Percentiles rank a stretch among this genome's conserved stretches.
Conservation (phyloP, 2,797 vertebrate species). For the Takifugu ocellatus region DNA sequence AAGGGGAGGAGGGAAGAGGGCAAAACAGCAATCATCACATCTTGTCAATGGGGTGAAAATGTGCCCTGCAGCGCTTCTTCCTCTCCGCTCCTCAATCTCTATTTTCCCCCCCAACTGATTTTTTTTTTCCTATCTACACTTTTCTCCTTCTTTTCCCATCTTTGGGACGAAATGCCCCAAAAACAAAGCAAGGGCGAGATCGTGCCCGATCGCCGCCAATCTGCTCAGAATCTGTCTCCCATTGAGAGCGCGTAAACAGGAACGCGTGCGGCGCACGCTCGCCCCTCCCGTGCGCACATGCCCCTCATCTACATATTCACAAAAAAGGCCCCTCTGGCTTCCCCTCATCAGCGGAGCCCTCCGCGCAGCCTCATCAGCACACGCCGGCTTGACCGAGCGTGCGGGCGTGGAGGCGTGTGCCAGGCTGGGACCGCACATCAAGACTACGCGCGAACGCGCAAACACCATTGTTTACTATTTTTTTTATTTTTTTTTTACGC, state of each 20-base stretch:
- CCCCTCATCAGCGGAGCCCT: constrained; percentile 77
- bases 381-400: constrained; percentile 62
- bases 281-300: constrained; percentile 78
- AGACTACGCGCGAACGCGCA: constrained; percentile 46
- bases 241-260: constrained; percentile 82
- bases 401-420: constrained; percentile 61
- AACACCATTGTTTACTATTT: constrained; percentile 46
- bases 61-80: constrained; percentile 79
- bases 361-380: constrained; percentile 76
- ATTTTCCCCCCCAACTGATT: constrained; percentile 61
- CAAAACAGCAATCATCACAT: constrained; percentile 88
- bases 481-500: constrained; percentile 3
- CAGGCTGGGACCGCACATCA: constrained; percentile 55
- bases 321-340: constrained; percentile 76
- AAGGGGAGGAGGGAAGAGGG: constrained; percentile 69
- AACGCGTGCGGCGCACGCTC: constrained; percentile 84
- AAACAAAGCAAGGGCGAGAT: constrained; percentile 77
- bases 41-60: constrained; percentile 83
- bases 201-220: constrained; percentile 81
- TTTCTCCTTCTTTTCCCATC: constrained; percentile 49
- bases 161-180: constrained; percentile 65
- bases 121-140: constrained; percentile 35
- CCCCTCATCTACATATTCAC: constrained; percentile 83
- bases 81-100: constrained; percentile 59
- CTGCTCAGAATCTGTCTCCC: constrained; percentile 86